These are phyloP conservation scores for Passer domesticus DNA, from an alignment of 2,113 vertebrate species.

Conservation along the genomic window DNA sequence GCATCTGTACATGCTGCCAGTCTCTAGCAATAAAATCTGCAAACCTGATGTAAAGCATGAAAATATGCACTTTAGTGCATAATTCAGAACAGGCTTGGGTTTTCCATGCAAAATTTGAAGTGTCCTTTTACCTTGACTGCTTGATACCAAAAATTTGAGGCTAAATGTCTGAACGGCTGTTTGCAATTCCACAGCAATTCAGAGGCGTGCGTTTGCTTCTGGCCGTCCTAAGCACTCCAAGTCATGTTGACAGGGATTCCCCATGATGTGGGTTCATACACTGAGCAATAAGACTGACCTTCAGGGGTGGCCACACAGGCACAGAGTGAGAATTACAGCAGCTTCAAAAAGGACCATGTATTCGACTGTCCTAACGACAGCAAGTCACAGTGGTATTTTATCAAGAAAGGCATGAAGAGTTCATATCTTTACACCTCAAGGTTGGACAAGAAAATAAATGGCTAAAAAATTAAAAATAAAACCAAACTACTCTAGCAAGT, in stretches of 20 bases:
- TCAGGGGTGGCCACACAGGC: not conserved
- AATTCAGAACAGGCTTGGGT: not conserved
- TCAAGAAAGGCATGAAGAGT: not conserved
- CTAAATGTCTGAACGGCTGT: not conserved
- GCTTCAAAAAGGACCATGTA: not conserved
- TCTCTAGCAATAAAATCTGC: not conserved
- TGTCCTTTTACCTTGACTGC: not conserved
- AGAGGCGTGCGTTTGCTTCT: not conserved
- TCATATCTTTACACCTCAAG: accelerated
- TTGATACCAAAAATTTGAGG: not conserved
- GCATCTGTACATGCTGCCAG: not conserved
- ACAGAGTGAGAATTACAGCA: not conserved
- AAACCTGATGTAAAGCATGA: not conserved
- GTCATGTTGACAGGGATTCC: not conserved
- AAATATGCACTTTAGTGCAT: not conserved
- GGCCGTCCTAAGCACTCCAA: accelerated
- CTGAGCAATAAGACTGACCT: not conserved
- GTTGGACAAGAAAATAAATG: not conserved
- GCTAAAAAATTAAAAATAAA: not conserved
- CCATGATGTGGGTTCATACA: accelerated
- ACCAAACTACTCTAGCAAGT: not conserved
- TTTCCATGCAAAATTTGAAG: not conserved
- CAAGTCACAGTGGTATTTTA: not conserved
- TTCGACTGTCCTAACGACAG: not conserved
- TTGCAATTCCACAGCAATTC: not conserved